Conservation (phyloP, 2,797 vertebrate genomes). For the Nyctibius grandis region DNA sequence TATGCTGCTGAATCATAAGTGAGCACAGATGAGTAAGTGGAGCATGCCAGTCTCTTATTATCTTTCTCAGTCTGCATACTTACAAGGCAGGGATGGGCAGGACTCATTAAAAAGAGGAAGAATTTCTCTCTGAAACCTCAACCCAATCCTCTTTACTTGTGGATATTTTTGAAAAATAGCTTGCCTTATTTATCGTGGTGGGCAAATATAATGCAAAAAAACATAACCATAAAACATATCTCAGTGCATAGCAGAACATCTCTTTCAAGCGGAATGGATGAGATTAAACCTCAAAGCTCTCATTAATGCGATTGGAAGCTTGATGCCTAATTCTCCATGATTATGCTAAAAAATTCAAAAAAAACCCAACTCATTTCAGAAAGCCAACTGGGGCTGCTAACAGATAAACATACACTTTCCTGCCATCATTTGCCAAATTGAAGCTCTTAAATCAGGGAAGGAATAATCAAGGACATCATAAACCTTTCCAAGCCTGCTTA, state of each 20-base stretch:
- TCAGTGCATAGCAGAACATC: background rate
- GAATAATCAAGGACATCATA: constrained; percentile 47
- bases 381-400: constrained; percentile 20
- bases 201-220: constrained; percentile 6
- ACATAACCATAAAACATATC: constrained; percentile 21
- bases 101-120: constrained; percentile 2
- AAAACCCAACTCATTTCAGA: background rate
- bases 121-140: constrained; percentile 25
- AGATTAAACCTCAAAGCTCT: constrained; percentile 60
- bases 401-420: constrained; percentile 25
- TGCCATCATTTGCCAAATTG: constrained; percentile 58
- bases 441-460: constrained; percentile 52
- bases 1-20: constrained; percentile 33
- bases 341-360: constrained; percentile 53
- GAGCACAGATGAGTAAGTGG: background rate
- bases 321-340: constrained; percentile 43
- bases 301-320: constrained; percentile 40
- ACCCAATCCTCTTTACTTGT: background rate
- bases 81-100: background rate
- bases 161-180: constrained; percentile 38
- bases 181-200: constrained; percentile 22
- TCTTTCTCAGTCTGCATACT: background rate
- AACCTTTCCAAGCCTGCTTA: constrained; percentile 53
- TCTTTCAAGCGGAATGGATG: constrained; percentile 41
- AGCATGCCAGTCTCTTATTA: background rate